Evolutionary conservation across 2,888 invertebrate genomes (phyloP).

Genomic region (Cephus pygmeus): DNA sequence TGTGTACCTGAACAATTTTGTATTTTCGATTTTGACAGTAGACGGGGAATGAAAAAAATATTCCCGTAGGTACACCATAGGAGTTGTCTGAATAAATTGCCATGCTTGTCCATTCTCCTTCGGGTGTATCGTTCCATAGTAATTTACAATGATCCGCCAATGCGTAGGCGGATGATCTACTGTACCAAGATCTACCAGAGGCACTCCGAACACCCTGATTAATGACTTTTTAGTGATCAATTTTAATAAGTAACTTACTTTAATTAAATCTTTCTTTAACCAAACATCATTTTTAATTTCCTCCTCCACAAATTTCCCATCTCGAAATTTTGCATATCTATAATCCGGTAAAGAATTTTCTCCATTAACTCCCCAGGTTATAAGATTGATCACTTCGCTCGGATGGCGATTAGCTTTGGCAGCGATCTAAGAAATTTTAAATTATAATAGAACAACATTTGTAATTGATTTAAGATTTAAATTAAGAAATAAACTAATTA

Average conservation of each 20-base stretch:
- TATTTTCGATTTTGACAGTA: slow-evolving; percentile 26
- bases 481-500: slow-evolving; percentile 9
- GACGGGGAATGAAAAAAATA: slow-evolving; percentile 39
- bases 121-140: slow-evolving; percentile 31
- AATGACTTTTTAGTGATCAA: background rate
- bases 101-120: slow-evolving; percentile 39
- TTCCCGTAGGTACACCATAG: slow-evolving; percentile 24
- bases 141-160: slow-evolving; percentile 37
- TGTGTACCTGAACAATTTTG: slow-evolving; percentile 35
- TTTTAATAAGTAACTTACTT: slow-evolving; percentile 17
- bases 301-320: slow-evolving; percentile 15
- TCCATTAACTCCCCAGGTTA: slow-evolving; percentile 37
- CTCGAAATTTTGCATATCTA: slow-evolving; percentile 26
- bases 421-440: slow-evolving; percentile 29
- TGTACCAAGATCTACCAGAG: slow-evolving; percentile 13
- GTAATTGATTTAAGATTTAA: background rate
- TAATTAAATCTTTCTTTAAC: slow-evolving; percentile 27
- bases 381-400: slow-evolving; percentile 35
- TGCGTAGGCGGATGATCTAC: slow-evolving; percentile 15
- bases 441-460: background rate
- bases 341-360: slow-evolving; percentile 28
- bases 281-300: slow-evolving; percentile 20
- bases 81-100: slow-evolving; percentile 35
- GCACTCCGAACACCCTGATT: slow-evolving; percentile 18
- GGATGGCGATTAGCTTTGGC: slow-evolving; percentile 19